Conservation (phyloP, 2,888 invertebrate species). For the Serrognathus titanus region DNA sequence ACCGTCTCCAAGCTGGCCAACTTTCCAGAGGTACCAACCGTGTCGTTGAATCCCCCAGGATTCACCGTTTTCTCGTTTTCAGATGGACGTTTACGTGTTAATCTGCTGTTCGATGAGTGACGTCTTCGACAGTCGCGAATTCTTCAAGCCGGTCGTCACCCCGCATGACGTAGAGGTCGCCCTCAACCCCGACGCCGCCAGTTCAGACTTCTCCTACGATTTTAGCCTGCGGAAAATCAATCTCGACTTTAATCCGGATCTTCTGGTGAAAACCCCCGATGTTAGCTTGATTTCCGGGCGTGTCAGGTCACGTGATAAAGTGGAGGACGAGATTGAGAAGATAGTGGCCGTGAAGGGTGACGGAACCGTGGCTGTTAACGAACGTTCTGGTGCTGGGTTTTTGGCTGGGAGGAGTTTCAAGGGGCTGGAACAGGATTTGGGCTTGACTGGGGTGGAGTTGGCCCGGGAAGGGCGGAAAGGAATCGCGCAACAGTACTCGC, state of each 20-base stretch:
- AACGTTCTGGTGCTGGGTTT: conserved; percentile 60
- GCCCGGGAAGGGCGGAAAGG: conserved; percentile 73
- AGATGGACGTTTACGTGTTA: conserved; percentile 89
- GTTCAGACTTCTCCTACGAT: conserved; percentile 53
- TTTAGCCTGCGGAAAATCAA: conserved; percentile 54
- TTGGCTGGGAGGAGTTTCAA: conserved; percentile 73
- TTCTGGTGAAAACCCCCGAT: conserved; percentile 48
- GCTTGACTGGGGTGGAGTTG: conserved; percentile 65
- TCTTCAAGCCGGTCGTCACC: conserved; percentile 85
- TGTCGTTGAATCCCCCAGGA: not conserved
- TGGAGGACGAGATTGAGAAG: conserved; percentile 32
- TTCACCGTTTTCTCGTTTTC: conserved; percentile 34
- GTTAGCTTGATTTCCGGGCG: conserved; percentile 75
- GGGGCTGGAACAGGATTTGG: conserved; percentile 80
- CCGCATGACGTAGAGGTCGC: conserved; percentile 90
- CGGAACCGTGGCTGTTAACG: conserved; percentile 51
- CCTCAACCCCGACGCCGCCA: conserved; percentile 57
- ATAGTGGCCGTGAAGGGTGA: conserved; percentile 43
- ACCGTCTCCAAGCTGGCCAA: conserved; percentile 94
- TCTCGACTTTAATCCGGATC: conserved; percentile 15
- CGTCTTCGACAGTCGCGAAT: conserved; percentile 78
- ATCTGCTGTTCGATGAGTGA: conserved; percentile 91
- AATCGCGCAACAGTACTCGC: conserved; percentile 67
- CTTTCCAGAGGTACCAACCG: conserved; percentile 70
- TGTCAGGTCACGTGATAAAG: conserved; percentile 42